Evolutionary conservation across 2,888 invertebrate genomes (phyloP).

Genomic region (Synergus laeviventris): DNA sequence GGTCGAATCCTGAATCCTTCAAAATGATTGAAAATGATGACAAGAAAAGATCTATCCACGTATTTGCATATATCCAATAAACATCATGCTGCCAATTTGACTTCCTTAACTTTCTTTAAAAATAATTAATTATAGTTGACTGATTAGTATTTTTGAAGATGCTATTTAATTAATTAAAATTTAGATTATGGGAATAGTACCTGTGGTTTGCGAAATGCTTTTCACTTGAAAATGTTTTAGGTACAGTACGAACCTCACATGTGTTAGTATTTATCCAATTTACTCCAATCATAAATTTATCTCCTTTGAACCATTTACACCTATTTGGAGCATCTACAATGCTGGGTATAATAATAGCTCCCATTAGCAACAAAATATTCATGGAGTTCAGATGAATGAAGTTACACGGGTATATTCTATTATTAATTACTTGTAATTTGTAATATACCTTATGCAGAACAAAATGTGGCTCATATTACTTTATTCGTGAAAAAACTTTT

Average conservation of each 20-base stretch:
- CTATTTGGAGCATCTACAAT: not conserved
- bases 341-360: not conserved
- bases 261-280: not conserved
- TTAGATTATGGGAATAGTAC: not conserved
- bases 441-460: not conserved
- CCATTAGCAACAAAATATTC: not conserved
- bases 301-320: not conserved
- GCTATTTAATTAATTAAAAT: no score
- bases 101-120: not conserved
- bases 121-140: not conserved
- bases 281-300: not conserved
- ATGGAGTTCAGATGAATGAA: not conserved
- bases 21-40: not conserved
- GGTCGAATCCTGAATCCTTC: slow-evolving; percentile 9
- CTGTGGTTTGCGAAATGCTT: not conserved
- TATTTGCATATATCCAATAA: slow-evolving; percentile 29
- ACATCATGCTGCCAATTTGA: slow-evolving; percentile 37
- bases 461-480: not conserved
- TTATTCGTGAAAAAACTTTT: not conserved
- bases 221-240: not conserved
- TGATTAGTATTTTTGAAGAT: not conserved
- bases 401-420: no score
- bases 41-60: slow-evolving; percentile 16
- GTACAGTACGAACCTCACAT: not conserved
- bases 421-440: no score